These are phyloP conservation scores for Pelecanus crispus DNA, from an alignment of 2,113 vertebrate species.

Conservation along the genomic window DNA sequence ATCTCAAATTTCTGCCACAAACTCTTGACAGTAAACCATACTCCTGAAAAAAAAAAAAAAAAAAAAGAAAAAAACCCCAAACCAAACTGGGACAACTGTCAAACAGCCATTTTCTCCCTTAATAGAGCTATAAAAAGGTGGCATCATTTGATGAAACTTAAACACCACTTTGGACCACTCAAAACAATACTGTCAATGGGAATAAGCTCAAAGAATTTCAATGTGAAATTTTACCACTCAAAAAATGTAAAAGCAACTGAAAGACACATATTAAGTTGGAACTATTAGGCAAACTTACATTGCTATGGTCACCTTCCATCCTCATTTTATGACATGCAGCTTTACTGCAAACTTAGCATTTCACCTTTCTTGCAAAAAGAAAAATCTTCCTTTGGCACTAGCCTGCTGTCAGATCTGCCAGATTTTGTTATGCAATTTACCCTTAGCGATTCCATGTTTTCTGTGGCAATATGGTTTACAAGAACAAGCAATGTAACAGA, in stretches of 20 bases:
- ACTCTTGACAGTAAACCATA: neutral
- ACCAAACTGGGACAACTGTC: neutral
- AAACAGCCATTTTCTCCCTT: neutral
- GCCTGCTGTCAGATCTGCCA: neutral
- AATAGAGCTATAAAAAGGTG: neutral
- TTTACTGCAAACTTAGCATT: neutral
- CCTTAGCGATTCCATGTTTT: neutral
- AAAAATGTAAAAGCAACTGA: neutral
- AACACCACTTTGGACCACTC: neutral
- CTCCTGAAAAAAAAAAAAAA: neutral
- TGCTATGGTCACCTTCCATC: neutral
- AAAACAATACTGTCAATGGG: neutral
- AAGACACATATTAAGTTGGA: neutral
- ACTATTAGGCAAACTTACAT: neutral
- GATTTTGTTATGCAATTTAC: neutral
- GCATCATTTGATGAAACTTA: neutral
- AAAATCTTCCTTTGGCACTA: neutral
- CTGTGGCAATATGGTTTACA: neutral
- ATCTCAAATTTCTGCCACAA: neutral
- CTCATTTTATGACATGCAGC: neutral
- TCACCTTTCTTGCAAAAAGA: neutral
- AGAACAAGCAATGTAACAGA: neutral
- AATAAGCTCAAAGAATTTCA: neutral
- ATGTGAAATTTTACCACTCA: neutral
- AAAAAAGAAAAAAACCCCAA: too few relatives aligned